A percentile compares a stretch with the other conserved stretches of the same genome.
Evolutionary conservation across 2,888 invertebrate genomes (phyloP).

Genomic region (Branchellion lobata): DNA sequence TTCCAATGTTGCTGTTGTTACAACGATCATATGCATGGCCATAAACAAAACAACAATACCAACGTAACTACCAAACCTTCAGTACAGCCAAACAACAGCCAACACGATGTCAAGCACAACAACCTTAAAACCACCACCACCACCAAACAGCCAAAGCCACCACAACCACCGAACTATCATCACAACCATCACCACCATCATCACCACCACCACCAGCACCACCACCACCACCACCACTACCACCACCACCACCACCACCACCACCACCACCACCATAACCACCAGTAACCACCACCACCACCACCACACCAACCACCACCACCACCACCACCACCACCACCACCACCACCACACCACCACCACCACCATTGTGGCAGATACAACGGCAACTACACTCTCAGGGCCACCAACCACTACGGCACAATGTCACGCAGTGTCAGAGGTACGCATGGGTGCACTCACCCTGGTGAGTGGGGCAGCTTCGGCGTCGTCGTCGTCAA

Average conservation of each 20-base stretch:
- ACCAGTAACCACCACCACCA: no score
- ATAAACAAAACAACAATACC: no score
- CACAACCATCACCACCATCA: background rate
- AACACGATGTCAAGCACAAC: background rate
- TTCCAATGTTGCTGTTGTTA: no score
- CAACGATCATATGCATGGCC: no score
- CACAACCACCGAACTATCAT: background rate
- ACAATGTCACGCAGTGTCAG: conserved; percentile 41
- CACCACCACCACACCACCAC: conserved; percentile 54
- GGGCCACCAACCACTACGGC: conserved; percentile 54
- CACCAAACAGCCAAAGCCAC: background rate
- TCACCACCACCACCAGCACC: no score
- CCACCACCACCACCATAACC: no score
- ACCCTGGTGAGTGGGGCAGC: no score
- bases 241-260: no score
- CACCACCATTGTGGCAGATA: conserved; percentile 50
- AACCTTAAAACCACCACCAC: background rate
- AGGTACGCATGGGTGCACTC: no score
- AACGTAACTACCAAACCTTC: no score
- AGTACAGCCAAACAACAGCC: background rate
- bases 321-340: conserved; percentile 50
- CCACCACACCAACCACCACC: conserved; percentile 34
- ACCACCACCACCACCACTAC: no score
- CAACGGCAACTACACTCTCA: conserved; percentile 55
- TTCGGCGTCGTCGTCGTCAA: no score